Evolutionary conservation across 2,888 invertebrate genomes (phyloP).

Genomic region (Orgyia antiqua): DNA sequence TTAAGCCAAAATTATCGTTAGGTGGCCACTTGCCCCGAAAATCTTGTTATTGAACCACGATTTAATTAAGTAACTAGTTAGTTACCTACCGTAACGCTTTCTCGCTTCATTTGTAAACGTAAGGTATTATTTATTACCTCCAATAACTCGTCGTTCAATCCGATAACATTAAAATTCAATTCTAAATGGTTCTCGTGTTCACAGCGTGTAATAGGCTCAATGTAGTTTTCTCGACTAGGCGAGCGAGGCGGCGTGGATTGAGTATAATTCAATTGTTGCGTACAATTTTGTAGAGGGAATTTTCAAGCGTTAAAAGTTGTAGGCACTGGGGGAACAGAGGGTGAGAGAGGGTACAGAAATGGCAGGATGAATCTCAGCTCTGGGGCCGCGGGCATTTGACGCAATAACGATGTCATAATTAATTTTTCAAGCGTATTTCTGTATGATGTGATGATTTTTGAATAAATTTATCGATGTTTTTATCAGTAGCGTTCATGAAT

Average conservation of each 20-base stretch:
- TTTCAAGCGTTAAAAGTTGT: constrained; percentile 58
- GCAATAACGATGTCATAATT: constrained; percentile 46
- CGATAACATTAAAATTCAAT: constrained; percentile 29
- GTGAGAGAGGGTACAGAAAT: constrained; percentile 51
- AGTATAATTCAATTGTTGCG: constrained; percentile 52
- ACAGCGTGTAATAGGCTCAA: constrained; percentile 42
- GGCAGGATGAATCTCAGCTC: constrained; percentile 42
- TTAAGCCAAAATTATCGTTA: too few relatives aligned
- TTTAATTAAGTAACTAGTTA: too few relatives aligned
- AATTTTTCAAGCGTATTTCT: constrained; percentile 36
- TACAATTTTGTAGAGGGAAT: constrained; percentile 58
- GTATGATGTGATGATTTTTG: too few relatives aligned
- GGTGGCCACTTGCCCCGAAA: too few relatives aligned
- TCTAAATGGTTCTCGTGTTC: constrained; percentile 25
- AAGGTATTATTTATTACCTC: too few relatives aligned
- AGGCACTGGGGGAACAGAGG: constrained; percentile 41
- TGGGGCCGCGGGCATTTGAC: constrained; percentile 42
- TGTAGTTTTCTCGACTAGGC: constrained; percentile 16
- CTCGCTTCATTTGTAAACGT: too few relatives aligned
- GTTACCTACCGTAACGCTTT: too few relatives aligned
- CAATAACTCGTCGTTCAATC: neutral
- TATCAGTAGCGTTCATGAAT: too few relatives aligned
- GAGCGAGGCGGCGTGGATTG: constrained; percentile 47
- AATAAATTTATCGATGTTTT: constrained; percentile 18
- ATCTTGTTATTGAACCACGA: too few relatives aligned